Conservation (phyloP, 2,888 invertebrate genomes). For the Cryptophagus acutangulus region DNA sequence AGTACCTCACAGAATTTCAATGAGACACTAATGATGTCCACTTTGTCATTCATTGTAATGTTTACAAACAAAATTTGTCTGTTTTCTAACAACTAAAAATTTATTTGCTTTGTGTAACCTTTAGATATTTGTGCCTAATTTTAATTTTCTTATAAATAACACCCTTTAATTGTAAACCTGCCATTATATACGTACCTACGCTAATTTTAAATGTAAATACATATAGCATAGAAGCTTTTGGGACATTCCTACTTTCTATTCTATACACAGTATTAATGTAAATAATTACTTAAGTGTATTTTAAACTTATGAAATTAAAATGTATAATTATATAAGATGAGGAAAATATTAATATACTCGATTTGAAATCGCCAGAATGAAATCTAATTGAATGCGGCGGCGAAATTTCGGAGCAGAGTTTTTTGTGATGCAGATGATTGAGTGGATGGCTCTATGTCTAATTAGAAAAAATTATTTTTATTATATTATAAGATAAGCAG, state of each 20-base stretch:
- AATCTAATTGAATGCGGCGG: not conserved
- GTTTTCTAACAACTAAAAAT: no score
- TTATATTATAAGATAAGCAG: slow-evolving; percentile 42
- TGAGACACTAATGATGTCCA: no score
- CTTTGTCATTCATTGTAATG: no score
- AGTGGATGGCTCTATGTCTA: slow-evolving; percentile 36
- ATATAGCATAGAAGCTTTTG: slow-evolving; percentile 35
- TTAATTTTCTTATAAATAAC: slow-evolving; percentile 9
- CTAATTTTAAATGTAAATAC: slow-evolving; percentile 40
- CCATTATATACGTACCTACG: slow-evolving; percentile 43
- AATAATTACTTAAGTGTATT: slow-evolving; percentile 36
- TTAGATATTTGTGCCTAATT: no score
- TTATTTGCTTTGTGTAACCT: no score
- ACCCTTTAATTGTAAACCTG: slow-evolving; percentile 39
- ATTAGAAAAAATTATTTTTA: slow-evolving; percentile 43
- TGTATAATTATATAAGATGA: not conserved
- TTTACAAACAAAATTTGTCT: no score
- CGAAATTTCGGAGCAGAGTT: slow-evolving; percentile 27
- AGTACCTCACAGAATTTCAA: no score
- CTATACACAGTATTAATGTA: slow-evolving; percentile 39
- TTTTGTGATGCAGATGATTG: slow-evolving; percentile 33
- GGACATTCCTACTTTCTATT: slow-evolving; percentile 38
- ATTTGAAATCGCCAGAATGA: no score
- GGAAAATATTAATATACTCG: no score
- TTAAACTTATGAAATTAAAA: slow-evolving; percentile 13